Evolutionary conservation across 2,113 vertebrate genomes (phyloP), one percentile per base, ranked within the genome.

Genomic region (Donacobius atricapilla): DNA sequence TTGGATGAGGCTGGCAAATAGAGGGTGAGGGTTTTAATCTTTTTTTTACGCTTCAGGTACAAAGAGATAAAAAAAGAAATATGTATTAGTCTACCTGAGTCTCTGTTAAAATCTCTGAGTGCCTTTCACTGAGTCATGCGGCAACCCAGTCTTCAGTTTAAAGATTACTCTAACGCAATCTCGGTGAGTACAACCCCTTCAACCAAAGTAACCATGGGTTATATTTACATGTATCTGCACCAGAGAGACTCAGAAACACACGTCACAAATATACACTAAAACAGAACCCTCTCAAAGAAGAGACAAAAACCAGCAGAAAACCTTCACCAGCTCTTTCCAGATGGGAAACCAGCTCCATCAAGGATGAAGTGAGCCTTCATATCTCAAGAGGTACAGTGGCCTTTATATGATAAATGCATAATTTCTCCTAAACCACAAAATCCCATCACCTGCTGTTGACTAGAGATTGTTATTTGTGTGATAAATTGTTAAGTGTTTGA

Each of bases 21-120:
- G 79, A 92, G 35, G 30, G 56, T 63, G 51, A 93, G 48, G 14
- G 40, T 82, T 83, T 94, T 93, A 93, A 91, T 96, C 64, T 85
- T 71, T 87, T 79, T 33, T 83, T 90, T 85, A 54, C 0, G 1
- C 72, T 93, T 80, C 76, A 83, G 69, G 72, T 94, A 75, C 27
- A 73, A 79, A 88, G 69, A 94, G 92, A 92, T 92, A 95, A 95
- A 89, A 86, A 79, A 82, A 91, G 77, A 90, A 96, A 71, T 75
- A 75, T 7, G 85, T 61, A 89, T 88, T 77, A 78, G 83, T 64
- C 65, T 92, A 86, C 83, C 73, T 75, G 83, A 94, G 65, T 83
- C 35, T n/a, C 45, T 44, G 80, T 77, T 94, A 92, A 90, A 96
- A 95, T 94, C 82, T 87, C 35, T 45, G 47, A 95, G 56, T 78